A percentile compares a stretch with the other conserved stretches of the same genome.
Conservation (phyloP, 1,140 invertebrate genomes). For the Drosophila miranda region DNA sequence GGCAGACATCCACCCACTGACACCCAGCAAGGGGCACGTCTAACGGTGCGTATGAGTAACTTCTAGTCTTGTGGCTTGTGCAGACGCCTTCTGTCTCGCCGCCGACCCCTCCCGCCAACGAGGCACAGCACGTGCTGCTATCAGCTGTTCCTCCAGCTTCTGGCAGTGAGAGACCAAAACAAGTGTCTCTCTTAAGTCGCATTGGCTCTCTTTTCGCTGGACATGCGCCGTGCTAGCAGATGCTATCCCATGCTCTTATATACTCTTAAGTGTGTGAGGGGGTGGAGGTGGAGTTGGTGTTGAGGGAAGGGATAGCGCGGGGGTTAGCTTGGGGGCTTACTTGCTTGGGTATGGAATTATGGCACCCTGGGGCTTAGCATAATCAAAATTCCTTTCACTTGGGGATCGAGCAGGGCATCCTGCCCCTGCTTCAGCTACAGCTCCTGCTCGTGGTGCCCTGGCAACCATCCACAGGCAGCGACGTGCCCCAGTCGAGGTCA, state of each 20-base stretch:
- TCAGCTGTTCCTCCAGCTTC: conserved; percentile 25
- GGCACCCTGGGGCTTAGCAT: conserved; percentile 80
- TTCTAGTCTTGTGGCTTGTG: conserved; percentile 29
- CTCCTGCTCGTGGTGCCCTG: too few species aligned
- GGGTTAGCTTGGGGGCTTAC: conserved; percentile 22
- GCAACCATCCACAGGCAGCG: conserved; percentile 30
- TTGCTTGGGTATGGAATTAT: conserved; percentile 81
- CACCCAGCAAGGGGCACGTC: conserved; percentile 41
- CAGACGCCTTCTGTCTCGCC: conserved; percentile 27
- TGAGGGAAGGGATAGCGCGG: not conserved
- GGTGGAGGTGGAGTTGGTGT: not conserved
- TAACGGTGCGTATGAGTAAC: conserved; percentile 68
- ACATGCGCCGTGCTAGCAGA: conserved; percentile 18
- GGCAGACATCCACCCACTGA: conserved; percentile 27
- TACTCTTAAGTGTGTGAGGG: conserved; percentile 22
- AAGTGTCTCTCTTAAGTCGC: conserved; percentile 20
- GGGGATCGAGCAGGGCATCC: conserved; percentile 56
- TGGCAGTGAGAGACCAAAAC: conserved; percentile 38
- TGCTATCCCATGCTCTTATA: conserved; percentile 36
- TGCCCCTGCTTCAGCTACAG: not conserved
- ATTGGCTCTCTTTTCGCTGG: not conserved
- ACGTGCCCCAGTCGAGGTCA: conserved; percentile 51
- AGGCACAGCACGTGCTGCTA: conserved; percentile 44
- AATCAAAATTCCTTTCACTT: conserved; percentile 82
- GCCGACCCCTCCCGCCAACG: conserved; percentile 4